Evolutionary conservation across 1,140 invertebrate genomes (phyloP), one percentile per base, ranked within the genome.

Genomic region (Tribolium castaneum): DNA sequence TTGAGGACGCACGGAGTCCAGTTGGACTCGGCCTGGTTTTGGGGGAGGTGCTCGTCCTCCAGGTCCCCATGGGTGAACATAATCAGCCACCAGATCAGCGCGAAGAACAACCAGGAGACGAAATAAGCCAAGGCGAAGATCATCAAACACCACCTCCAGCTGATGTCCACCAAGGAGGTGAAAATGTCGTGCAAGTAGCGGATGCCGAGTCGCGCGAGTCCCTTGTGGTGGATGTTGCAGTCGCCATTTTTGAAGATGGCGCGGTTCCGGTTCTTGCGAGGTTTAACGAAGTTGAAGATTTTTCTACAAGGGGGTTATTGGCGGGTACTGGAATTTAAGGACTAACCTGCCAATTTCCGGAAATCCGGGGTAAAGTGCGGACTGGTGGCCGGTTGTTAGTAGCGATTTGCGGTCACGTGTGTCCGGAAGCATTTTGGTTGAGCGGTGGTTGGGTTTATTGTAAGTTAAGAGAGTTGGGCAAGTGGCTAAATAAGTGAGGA

Each of bases 201-300:
- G 7, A 94, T 86, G 1, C 94, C 90, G 3, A 96, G 89, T 82
- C 96, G 94, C 6, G 95, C 94, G 78, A 98, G 95, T 98, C 99
- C 93, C 82, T 95, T 82, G 70, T 84, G 79, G 2, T 82, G 70
- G 7, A 84, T 80, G 66, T 93, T 51, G 86, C 96, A 97, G 81
- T 98, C 97, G 3, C 98, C 98, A 89, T 96, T 98, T 88, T 99
- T 99, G 81, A 97, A 92, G 14, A 99, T 94, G 0, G 97, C 95
- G 4, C 96, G 89, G 82, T 94, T 90, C 49, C 95, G 91, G 22
- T 50, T 66, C 12, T 66, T 66, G 59, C 30, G 59, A 1, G 30
- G 59, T 13, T 66, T 66, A 1, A 34, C 10, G 4, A 66, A 13
- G 3, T 12, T 25, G 59, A 66, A 66, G 5, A 66, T 25, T 35